Evolutionary conservation across 1,140 invertebrate genomes (phyloP).

Genomic region (Saxidomus purpurata): DNA sequence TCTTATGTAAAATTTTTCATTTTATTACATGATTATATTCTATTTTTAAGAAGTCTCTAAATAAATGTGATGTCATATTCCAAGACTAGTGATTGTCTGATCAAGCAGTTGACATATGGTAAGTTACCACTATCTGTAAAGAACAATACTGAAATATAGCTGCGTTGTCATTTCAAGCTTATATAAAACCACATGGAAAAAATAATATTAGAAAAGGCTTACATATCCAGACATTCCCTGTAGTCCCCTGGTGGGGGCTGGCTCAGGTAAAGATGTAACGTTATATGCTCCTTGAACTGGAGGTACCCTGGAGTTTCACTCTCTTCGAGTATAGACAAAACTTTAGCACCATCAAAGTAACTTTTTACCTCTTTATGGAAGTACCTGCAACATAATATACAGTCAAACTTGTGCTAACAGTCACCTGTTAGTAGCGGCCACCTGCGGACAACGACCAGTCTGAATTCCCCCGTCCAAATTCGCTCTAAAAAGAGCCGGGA

Average conservation of each 20-base stretch:
- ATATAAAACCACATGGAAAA: too few relatives aligned
- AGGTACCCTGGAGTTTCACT: conserved; percentile 58
- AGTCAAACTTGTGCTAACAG: neutral
- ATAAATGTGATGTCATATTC: neutral
- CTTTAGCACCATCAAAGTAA: conserved; percentile 71
- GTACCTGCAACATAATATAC: conserved; percentile 73
- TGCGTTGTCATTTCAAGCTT: too few relatives aligned
- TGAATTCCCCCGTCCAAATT: too few relatives aligned
- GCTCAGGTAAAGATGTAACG: conserved; percentile 81
- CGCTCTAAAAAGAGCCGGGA: too few relatives aligned
- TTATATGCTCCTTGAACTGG: conserved; percentile 74
- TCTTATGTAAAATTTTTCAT: too few relatives aligned
- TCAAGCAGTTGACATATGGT: too few relatives aligned
- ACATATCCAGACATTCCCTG: conserved; percentile 71
- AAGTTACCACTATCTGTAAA: too few relatives aligned
- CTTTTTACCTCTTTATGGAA: conserved; percentile 78
- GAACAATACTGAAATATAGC: too few relatives aligned
- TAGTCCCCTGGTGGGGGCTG: conserved; percentile 81
- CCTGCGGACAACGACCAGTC: too few relatives aligned
- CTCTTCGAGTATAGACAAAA: conserved; percentile 74
- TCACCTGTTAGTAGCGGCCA: too few relatives aligned
- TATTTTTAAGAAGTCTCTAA: too few relatives aligned
- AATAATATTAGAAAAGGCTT: conserved; percentile 36
- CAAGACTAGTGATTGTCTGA: neutral
- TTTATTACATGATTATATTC: too few relatives aligned